Conservation (phyloP, 2,113 vertebrate species). For the Gymnorhina tibicen region DNA sequence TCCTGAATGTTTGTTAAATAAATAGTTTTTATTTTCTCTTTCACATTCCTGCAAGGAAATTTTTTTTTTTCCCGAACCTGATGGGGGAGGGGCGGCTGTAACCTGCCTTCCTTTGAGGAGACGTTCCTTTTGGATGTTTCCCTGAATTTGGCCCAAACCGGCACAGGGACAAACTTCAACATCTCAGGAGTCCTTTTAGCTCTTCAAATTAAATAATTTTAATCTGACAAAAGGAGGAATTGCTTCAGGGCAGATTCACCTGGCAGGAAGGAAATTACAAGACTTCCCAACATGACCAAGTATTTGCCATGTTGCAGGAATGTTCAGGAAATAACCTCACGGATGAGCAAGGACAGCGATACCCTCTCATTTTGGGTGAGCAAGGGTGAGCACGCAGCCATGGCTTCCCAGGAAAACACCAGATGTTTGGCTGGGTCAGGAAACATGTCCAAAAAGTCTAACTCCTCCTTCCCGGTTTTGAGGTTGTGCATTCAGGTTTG, state of each 20-base stretch:
- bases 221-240: background rate
- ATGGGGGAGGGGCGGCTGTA: too few relatives aligned
- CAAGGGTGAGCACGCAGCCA: rapidly evolving
- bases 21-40: too few relatives aligned
- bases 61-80: too few relatives aligned
- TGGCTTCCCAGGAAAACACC: background rate
- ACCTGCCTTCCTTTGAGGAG: too few relatives aligned
- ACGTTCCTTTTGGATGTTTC: too few relatives aligned
- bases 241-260: background rate
- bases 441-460: background rate
- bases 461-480: background rate
- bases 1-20: too few relatives aligned
- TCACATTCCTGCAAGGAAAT: too few relatives aligned
- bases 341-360: background rate
- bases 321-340: background rate
- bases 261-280: background rate
- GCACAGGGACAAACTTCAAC: background rate
- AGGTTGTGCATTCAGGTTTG: background rate
- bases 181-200: background rate
- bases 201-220: background rate
- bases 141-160: too few relatives aligned
- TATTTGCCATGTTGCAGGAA: background rate
- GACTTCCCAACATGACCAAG: background rate
- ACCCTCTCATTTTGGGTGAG: background rate
- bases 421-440: background rate